These are phyloP conservation scores for Halotydeus destructor DNA, from an alignment of 1,140 invertebrate genomes.

Conservation along the genomic window DNA sequence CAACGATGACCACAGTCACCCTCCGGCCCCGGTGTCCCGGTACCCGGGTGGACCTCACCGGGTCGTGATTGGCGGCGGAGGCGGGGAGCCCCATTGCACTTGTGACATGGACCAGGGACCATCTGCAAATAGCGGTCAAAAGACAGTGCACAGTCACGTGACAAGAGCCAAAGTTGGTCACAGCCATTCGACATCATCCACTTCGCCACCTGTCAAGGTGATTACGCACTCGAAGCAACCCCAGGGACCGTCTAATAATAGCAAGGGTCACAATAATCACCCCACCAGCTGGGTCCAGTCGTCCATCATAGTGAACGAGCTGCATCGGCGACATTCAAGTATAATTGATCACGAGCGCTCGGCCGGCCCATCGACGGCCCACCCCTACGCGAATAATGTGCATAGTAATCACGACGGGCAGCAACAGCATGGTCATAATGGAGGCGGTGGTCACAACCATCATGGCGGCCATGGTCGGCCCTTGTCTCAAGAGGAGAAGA, in stretches of 20 bases:
- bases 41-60: not conserved
- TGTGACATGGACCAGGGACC: not conserved
- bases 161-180: too few species aligned
- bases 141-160: not conserved
- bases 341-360: too few species aligned
- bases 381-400: too few species aligned
- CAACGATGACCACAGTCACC: not conserved
- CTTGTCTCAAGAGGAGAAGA: constrained; percentile 2
- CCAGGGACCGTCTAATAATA: not conserved
- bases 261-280: constrained; percentile 5
- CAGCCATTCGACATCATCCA: not conserved
- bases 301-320: constrained; percentile 12
- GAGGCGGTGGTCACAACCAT: too few species aligned
- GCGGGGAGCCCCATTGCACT: not conserved
- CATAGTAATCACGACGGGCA: too few species aligned
- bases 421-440: too few species aligned
- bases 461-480: too few species aligned
- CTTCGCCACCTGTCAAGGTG: not conserved
- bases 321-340: constrained; percentile 11
- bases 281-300: constrained; percentile 10
- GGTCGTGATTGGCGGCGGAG: not conserved
- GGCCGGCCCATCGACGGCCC: too few species aligned
- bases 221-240: not conserved
- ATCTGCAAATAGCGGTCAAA: not conserved
- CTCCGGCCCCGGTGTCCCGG: not conserved